Evolutionary conservation across 2,888 invertebrate genomes (phyloP).

Genomic region (Himalopsyche japonica): DNA sequence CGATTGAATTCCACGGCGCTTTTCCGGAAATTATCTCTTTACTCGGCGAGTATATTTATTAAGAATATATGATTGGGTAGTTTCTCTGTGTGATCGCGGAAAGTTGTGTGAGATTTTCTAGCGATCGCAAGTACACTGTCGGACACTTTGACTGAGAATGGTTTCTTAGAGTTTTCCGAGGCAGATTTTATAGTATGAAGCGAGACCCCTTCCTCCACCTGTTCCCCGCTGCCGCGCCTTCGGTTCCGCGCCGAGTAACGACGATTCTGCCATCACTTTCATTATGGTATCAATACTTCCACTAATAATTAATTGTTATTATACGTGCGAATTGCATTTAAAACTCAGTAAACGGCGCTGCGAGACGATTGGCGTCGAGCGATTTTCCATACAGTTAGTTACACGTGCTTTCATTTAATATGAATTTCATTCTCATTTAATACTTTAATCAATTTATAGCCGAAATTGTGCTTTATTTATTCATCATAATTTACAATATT

Average conservation of each 20-base stretch:
- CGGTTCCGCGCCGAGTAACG: neutral
- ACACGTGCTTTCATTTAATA: too few species aligned
- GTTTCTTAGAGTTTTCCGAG: neutral
- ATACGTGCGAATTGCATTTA: too few species aligned
- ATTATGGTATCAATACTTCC: neutral
- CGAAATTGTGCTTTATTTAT: too few species aligned
- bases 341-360: too few species aligned
- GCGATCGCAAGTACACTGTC: neutral
- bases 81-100: neutral
- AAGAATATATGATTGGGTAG: neutral
- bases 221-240: neutral
- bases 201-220: neutral
- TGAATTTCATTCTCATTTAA: too few species aligned
- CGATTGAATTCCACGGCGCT: neutral
- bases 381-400: too few species aligned
- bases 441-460: too few species aligned
- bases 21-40: neutral
- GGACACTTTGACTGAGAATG: neutral
- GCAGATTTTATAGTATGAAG: neutral
- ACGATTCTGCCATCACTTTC: neutral
- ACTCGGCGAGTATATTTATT: neutral
- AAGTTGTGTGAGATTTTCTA: neutral
- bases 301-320: too few species aligned
- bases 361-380: too few species aligned
- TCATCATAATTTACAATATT: too few species aligned